Percentiles rank a stretch among this genome's conserved stretches.
Evolutionary conservation across 2,888 invertebrate genomes (phyloP).

Genomic region (Rapana venosa): DNA sequence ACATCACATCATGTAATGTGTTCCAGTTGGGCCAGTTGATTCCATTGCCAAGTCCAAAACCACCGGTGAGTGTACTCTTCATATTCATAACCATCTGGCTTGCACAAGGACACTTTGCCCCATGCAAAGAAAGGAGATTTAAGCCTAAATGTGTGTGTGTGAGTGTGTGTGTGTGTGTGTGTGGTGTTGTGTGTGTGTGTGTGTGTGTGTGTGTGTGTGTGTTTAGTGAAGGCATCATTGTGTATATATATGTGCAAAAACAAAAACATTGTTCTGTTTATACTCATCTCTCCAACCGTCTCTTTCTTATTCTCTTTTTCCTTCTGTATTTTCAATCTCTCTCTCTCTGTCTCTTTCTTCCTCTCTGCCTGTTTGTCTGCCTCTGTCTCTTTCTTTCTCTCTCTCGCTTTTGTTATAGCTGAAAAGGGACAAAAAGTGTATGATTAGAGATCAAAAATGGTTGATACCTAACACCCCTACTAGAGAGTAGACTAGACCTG

Average conservation of each 20-base stretch:
- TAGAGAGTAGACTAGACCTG: too few relatives aligned
- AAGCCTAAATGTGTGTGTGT: too few relatives aligned
- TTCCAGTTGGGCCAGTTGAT: constrained; percentile 56
- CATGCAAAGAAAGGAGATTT: too few relatives aligned
- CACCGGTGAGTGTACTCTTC: constrained; percentile 51
- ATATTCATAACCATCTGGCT: too few relatives aligned
- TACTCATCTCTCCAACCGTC: neutral
- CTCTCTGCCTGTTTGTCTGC: neutral
- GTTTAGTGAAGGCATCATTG: too few relatives aligned
- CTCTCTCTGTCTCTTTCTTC: neutral
- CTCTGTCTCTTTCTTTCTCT: constrained; percentile 14
- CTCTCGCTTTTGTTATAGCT: neutral
- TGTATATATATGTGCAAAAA: neutral
- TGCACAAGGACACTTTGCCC: too few relatives aligned
- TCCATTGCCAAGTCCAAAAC: constrained; percentile 55
- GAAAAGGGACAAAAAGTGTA: too few relatives aligned
- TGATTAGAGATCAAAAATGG: too few relatives aligned
- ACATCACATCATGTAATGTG: neutral
- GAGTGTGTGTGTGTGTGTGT: too few relatives aligned
- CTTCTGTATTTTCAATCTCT: neutral
- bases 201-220: too few relatives aligned
- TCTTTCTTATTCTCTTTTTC: neutral
- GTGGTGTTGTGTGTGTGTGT: too few relatives aligned
- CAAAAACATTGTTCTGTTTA: neutral
- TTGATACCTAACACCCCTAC: too few relatives aligned